Conservation (phyloP, 1,140 invertebrate species). For the Geopemphigus sp. region DNA sequence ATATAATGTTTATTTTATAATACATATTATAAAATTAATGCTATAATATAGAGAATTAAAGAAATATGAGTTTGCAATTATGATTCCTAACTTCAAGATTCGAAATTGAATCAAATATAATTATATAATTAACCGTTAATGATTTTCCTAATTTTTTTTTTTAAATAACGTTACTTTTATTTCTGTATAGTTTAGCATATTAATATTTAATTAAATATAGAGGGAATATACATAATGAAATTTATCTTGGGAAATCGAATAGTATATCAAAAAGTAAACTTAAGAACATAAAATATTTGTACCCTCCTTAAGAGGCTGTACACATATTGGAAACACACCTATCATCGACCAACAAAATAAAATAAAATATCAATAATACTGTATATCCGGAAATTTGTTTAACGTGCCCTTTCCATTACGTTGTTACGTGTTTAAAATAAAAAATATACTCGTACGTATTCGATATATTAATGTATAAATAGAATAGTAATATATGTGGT, state of each 20-base stretch:
- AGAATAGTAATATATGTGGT: no score
- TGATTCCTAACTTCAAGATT: no score
- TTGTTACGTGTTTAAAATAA: not conserved
- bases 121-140: no score
- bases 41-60: no score
- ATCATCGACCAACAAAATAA: conserved; percentile 30
- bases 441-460: no score
- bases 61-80: no score
- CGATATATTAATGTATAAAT: no score
- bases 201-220: conserved; percentile 8
- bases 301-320: conserved; percentile 2
- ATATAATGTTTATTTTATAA: no score
- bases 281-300: conserved; percentile 20
- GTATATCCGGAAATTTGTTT: conserved; percentile 21
- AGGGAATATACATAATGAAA: not conserved
- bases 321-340: conserved; percentile 13
- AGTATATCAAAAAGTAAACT: not conserved
- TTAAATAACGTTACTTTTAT: not conserved
- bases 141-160: no score
- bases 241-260: conserved; percentile 19
- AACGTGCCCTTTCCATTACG: not conserved
- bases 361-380: conserved; percentile 7
- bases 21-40: no score
- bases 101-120: no score
- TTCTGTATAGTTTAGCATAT: not conserved